Percentiles rank a stretch among this genome's conserved stretches.
Evolutionary conservation across 2,888 invertebrate genomes (phyloP).

Genomic region (Epirrhoe alternata): DNA sequence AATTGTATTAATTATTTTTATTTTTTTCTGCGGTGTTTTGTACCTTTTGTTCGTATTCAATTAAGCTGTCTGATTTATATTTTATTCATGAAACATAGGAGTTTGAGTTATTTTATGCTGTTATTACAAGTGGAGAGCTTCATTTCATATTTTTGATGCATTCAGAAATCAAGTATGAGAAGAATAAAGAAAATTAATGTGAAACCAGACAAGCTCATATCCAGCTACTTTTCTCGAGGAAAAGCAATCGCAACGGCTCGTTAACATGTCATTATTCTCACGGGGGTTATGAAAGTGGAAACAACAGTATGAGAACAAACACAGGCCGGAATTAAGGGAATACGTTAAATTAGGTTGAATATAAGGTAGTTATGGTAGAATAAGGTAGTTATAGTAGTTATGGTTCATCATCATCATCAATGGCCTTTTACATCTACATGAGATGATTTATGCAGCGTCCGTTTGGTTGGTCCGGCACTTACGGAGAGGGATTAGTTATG

Average conservation of each 20-base stretch:
- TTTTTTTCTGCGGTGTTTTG: constrained; percentile 17
- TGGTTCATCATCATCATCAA: too few species aligned
- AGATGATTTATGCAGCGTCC: too few species aligned
- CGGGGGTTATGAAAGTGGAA: neutral
- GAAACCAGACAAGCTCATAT: neutral
- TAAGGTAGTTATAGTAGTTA: too few species aligned
- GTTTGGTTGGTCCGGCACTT: too few species aligned
- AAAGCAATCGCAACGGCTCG: neutral
- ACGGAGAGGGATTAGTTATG: too few species aligned
- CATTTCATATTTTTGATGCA: neutral
- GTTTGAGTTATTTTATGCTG: neutral
- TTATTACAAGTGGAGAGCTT: neutral
- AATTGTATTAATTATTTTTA: constrained; percentile 24
- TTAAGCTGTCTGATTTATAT: constrained; percentile 22
- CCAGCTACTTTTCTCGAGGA: constrained; percentile 4
- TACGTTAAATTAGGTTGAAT: too few species aligned
- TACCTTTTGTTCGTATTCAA: constrained; percentile 20
- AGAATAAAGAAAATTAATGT: constrained; percentile 3
- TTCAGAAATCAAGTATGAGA: neutral
- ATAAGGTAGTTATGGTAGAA: too few species aligned
- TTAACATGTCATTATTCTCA: neutral
- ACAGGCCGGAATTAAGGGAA: too few species aligned
- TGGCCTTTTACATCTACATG: too few species aligned
- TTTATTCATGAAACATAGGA: constrained; percentile 21
- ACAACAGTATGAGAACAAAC: neutral